Conservation (phyloP, 35 echinoderm and acorn worm species). For the Amphiura filiformis region DNA sequence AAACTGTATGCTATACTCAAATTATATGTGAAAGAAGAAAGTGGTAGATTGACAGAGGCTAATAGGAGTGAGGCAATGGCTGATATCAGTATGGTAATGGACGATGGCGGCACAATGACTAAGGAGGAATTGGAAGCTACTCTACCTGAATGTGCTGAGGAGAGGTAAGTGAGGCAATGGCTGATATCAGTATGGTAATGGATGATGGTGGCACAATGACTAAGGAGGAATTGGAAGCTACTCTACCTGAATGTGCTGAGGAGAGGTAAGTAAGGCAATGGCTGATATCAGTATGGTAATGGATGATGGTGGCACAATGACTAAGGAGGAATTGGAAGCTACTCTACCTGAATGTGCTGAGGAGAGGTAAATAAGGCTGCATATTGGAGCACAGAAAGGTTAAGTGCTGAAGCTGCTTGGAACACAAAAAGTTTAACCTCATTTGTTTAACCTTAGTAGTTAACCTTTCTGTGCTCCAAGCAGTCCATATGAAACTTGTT, state of each 20-base stretch:
- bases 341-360: not conserved
- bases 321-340: slow-evolving; percentile 54
- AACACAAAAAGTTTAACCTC: not conserved
- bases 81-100: slow-evolving; percentile 70
- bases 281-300: slow-evolving; percentile 74
- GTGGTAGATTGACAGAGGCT: not conserved
- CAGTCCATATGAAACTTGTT: too few relatives aligned
- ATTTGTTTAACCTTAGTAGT: too few relatives aligned
- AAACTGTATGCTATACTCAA: slow-evolving; percentile 67
- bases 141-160: not conserved
- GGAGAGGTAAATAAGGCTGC: slow-evolving; percentile 3
- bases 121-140: slow-evolving; percentile 53
- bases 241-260: not conserved
- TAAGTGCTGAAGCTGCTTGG: not conserved
- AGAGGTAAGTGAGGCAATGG: slow-evolving; percentile 29
- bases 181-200: slow-evolving; percentile 68
- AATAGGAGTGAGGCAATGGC: slow-evolving; percentile 42
- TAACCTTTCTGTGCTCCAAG: too few relatives aligned
- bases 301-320: slow-evolving; percentile 67
- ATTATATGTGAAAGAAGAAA: slow-evolving; percentile 24
- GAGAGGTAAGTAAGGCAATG: slow-evolving; percentile 18
- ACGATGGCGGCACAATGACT: slow-evolving; percentile 65
- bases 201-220: slow-evolving; percentile 71
- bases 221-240: slow-evolving; percentile 51
- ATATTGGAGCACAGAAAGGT: not conserved